Percentiles rank a stretch among this genome's conserved stretches.
Evolutionary conservation across 2,888 invertebrate species (phyloP).

Genomic region (Dione juno): DNA sequence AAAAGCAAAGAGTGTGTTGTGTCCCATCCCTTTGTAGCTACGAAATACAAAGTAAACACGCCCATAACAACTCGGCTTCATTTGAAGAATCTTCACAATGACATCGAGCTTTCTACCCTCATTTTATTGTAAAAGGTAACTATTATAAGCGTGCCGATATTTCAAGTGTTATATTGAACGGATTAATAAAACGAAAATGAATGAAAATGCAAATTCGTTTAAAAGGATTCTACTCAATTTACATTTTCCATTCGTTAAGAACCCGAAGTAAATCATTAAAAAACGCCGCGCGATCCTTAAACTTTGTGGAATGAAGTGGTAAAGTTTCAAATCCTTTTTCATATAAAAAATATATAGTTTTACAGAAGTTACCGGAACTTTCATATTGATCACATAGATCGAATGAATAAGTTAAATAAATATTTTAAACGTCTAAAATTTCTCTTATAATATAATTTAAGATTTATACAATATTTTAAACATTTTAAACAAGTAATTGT

Average conservation of each 20-base stretch:
- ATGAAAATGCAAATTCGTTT: slow-evolving; percentile 28
- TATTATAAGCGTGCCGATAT: slow-evolving; percentile 15
- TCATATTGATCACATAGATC: slow-evolving; percentile 7
- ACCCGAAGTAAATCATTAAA: slow-evolving; percentile 29
- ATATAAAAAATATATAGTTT: slow-evolving; percentile 11
- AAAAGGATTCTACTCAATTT: slow-evolving; percentile 32
- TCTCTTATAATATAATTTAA: too few species aligned
- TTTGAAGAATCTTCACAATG: slow-evolving; percentile 17
- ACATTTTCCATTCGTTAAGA: slow-evolving; percentile 29
- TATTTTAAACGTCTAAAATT: too few species aligned
- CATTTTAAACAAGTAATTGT: too few species aligned
- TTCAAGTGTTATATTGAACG: slow-evolving; percentile 20
- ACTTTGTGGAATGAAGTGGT: slow-evolving; percentile 22
- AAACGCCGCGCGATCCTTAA: slow-evolving; percentile 20
- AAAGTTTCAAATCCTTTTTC: slow-evolving; percentile 28
- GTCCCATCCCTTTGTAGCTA: slow-evolving; percentile 48
- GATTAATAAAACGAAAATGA: slow-evolving; percentile 22
- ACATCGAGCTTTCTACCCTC: background rate
- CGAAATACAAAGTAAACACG: slow-evolving; percentile 50
- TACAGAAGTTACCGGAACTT: slow-evolving; percentile 12
- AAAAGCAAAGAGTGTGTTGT: slow-evolving; percentile 42
- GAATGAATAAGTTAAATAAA: slow-evolving; percentile 4
- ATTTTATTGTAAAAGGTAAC: slow-evolving; percentile 15
- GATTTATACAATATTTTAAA: too few species aligned
- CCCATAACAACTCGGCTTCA: slow-evolving; percentile 49